phyloP scores from a whole-genome alignment of 1,140 invertebrate species.

The Drosophila lacertosa region DNA sequence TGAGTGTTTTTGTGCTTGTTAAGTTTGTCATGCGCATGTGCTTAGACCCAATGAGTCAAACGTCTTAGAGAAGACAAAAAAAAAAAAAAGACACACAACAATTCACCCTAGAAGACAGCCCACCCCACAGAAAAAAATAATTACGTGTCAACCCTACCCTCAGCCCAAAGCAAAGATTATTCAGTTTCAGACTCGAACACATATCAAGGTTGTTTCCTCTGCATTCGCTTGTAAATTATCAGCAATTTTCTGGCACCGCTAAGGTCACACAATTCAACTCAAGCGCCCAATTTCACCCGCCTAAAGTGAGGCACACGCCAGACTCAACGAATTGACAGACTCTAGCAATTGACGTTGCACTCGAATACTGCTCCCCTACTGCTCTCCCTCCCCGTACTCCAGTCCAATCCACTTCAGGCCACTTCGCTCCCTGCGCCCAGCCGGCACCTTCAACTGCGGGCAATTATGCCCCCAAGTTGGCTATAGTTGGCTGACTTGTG shows the following conservation, averaged over 20 bases:
- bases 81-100: constrained; percentile 31
- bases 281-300: constrained; percentile 42
- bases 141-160: no score
- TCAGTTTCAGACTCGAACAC: background rate
- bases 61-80: constrained; percentile 11
- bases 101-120: constrained; percentile 55
- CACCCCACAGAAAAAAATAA: constrained; percentile 12
- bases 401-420: background rate
- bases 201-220: constrained; percentile 27
- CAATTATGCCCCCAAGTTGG: constrained; percentile 47
- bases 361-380: constrained; percentile 1
- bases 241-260: constrained; percentile 21
- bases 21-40: constrained; percentile 50
- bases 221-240: constrained; percentile 28
- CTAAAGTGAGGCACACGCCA: constrained; percentile 37
- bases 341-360: constrained; percentile 35
- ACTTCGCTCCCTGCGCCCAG: background rate
- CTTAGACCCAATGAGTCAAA: constrained; percentile 53
- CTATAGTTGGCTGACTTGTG: constrained; percentile 67
- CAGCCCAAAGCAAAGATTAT: background rate
- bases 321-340: constrained; percentile 34
- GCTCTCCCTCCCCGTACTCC: no score
- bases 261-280: constrained; percentile 41
- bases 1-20: constrained; percentile 40
- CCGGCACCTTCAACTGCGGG: constrained; percentile 38